Base-by-base conservation (phyloP, 2,888 invertebrate species). In the Drosophila kambysellisi region DNA sequence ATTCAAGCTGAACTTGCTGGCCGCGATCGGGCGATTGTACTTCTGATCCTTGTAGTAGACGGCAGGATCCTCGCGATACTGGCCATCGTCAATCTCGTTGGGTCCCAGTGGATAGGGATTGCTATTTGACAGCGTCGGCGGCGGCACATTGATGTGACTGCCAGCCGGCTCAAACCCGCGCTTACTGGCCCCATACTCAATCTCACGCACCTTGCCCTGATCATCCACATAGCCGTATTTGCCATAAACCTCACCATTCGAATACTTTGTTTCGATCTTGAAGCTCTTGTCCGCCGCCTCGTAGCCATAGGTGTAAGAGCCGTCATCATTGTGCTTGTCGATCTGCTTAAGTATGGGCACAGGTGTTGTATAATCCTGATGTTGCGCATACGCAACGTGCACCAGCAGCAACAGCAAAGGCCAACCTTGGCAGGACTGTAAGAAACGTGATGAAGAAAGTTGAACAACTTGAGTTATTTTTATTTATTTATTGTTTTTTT, bases 211-310 rank as follows among this genome's bases (percentile, higher is more conserved):
- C 84, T 95, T 95, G 0, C 98, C 98, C 32, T 93, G 94, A 87
- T 96, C 97, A 82, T 97, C 97, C 1, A 97, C 94, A 92, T 97
- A 98, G n/a, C 98, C 98, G 89, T 97, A 98, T 92, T 97, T 98
- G 70, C 98, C 98, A 59, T 95, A 96, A 0, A 97, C 97, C 88
- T 97, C 97, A 0, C 97, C 97, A 53, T 95, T 96, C 0, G 96
- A 94, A 87, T 96, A 96, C 92, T 97, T 97, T 1, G 97, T 97
- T 92, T 97, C 97, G 75, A 97, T 97, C 93, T 97, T 97, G 94
- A 96, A 97, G 57, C 96, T 95, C 12, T 97, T 97, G 90, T 98
- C 97, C 0, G 97, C 97, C 0, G 95, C 96, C 92, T 98, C 97
- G 92, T 97, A 98, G 0, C 97, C 97, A 90, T 96, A 97, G 85